Percentiles rank a stretch among this genome's conserved stretches.
These are phyloP conservation scores for Macaria liturata DNA, from an alignment of 2,888 invertebrate species.

Conservation along the genomic window DNA sequence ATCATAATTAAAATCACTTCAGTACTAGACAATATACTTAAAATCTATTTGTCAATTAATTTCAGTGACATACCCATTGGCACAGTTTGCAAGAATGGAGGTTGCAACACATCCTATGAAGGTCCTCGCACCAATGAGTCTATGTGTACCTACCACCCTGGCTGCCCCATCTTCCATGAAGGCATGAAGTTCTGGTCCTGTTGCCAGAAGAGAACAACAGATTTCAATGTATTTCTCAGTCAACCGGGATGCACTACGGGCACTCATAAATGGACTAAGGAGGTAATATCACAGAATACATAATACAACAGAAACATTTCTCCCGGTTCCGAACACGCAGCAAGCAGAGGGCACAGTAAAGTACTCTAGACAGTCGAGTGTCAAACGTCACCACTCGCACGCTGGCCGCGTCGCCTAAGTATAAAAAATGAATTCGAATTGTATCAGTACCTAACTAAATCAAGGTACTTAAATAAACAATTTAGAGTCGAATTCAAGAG, in stretches of 20 bases:
- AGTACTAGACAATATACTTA: no score
- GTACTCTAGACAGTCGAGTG: no score
- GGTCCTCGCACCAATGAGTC: constrained; percentile 85
- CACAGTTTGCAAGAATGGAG: constrained; percentile 93
- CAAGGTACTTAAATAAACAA: no score
- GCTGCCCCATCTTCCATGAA: constrained; percentile 97
- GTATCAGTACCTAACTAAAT: no score
- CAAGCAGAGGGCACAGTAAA: no score
- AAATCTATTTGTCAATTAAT: neutral
- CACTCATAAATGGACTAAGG: constrained; percentile 92
- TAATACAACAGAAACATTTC: no score
- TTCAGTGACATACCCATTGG: constrained; percentile 85
- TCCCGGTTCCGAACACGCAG: no score
- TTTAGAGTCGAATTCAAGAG: no score
- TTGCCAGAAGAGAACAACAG: constrained; percentile 95
- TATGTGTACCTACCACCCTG: constrained; percentile 92
- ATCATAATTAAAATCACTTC: no score
- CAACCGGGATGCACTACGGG: constrained; percentile 96
- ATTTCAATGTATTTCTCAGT: constrained; percentile 95
- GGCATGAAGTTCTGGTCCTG: constrained; percentile 99
- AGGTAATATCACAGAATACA: constrained; percentile 71
- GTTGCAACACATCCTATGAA: constrained; percentile 88
- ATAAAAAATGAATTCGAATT: no score
- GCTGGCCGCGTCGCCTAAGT: no score
- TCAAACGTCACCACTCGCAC: no score